Evolutionary conservation across 1,140 invertebrate species (phyloP).

Genomic region (Leptinotarsa undecemlineata): DNA sequence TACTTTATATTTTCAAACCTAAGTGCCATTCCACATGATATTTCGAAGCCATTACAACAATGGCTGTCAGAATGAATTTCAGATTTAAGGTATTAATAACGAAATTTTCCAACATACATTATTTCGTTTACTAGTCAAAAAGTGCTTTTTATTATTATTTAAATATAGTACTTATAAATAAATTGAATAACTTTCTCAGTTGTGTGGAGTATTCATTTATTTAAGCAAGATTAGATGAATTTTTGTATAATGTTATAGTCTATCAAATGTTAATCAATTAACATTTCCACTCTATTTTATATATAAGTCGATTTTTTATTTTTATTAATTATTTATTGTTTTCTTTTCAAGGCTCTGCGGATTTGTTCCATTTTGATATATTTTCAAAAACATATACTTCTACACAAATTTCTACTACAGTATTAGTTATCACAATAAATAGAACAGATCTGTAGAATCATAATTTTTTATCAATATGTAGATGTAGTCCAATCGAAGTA

Average conservation of each 20-base stretch:
- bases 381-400: no score
- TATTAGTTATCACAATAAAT: no score
- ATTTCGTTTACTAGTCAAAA: conserved; percentile 39
- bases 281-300: background rate
- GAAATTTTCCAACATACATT: background rate
- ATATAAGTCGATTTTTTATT: background rate
- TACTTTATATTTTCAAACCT: conserved; percentile 4
- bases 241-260: conserved; percentile 11
- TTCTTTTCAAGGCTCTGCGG: background rate
- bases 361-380: background rate
- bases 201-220: background rate
- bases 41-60: background rate
- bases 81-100: background rate
- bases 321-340: conserved; percentile 6
- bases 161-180: conserved; percentile 8
- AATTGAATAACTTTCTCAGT: background rate
- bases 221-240: conserved; percentile 9
- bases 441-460: no score
- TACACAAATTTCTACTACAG: no score
- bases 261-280: conserved; percentile 9
- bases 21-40: conserved; percentile 21
- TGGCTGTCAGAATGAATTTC: background rate
- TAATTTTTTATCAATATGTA: no score
- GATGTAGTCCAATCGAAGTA: background rate
- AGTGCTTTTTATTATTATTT: conserved; percentile 7